Evolutionary conservation across 2,113 vertebrate genomes (phyloP).

Genomic region (Dissostichus mawsoni): DNA sequence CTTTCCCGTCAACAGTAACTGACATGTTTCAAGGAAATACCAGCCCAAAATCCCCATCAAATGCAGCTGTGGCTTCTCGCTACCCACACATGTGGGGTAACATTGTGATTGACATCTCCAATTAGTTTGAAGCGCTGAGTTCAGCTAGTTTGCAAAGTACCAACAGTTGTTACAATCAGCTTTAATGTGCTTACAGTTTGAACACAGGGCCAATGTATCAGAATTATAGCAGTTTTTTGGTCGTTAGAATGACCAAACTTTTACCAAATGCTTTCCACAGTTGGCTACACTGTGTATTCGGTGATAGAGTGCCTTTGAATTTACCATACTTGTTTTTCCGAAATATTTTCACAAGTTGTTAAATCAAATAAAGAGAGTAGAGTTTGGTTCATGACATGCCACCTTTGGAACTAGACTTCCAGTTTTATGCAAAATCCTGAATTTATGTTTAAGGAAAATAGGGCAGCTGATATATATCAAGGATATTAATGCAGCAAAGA

Average conservation of each 20-base stretch:
- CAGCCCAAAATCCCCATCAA: no score
- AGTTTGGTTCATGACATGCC: neutral
- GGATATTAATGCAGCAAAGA: constrained; percentile 31
- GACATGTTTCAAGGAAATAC: neutral
- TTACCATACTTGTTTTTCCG: neutral
- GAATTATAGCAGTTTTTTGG: neutral
- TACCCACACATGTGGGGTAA: constrained; percentile 22
- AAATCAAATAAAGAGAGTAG: constrained; percentile 4
- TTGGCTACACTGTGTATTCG: neutral
- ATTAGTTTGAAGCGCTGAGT: neutral
- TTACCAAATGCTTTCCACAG: neutral
- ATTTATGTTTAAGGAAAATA: neutral
- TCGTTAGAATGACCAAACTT: neutral
- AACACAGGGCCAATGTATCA: neutral
- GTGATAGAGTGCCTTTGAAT: neutral
- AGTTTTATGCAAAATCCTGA: neutral
- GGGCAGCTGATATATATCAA: constrained; percentile 16
- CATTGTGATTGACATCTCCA: constrained; percentile 13
- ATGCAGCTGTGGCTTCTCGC: no score
- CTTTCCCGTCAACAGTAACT: neutral
- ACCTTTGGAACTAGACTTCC: neutral
- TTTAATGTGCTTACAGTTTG: neutral
- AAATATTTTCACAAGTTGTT: neutral
- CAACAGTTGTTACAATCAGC: neutral
- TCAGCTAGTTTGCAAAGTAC: constrained; percentile 16